Conservation (phyloP, 2,888 invertebrate genomes). For the Stictocephala bisonia region DNA sequence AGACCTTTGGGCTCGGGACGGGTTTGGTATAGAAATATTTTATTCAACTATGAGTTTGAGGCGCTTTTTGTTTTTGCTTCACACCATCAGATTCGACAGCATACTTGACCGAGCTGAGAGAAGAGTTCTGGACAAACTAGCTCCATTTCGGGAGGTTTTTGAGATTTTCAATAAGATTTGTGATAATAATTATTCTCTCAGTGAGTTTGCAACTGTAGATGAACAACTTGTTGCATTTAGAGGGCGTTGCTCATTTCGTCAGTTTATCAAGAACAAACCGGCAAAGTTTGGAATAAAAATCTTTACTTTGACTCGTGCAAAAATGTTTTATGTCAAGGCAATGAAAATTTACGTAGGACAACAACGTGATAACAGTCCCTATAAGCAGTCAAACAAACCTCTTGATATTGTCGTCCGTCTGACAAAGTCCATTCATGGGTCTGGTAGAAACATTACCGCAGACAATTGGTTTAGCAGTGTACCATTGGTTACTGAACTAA, state of each 20-base stretch:
- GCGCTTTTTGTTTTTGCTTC: slow-evolving; percentile 18
- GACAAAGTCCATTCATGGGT: neutral
- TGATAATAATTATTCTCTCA: no score
- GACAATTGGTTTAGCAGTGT: slow-evolving; percentile 18
- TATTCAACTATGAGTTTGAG: slow-evolving; percentile 12
- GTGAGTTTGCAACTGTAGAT: no score
- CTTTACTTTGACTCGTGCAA: neutral
- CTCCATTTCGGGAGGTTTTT: slow-evolving; percentile 12
- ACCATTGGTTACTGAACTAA: neutral
- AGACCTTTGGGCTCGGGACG: slow-evolving; percentile 3
- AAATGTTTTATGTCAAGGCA: slow-evolving; percentile 12
- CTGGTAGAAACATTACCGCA: neutral
- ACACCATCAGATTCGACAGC: slow-evolving; percentile 10
- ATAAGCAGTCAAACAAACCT: slow-evolving; percentile 5
- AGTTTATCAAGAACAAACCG: slow-evolving; percentile 11
- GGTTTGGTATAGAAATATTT: slow-evolving; percentile 14
- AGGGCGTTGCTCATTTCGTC: neutral
- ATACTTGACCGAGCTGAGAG: neutral
- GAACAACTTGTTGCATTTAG: no score
- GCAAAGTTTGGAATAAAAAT: neutral
- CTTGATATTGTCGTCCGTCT: neutral
- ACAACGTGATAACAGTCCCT: slow-evolving; percentile 2
- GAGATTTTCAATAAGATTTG: slow-evolving; percentile 22
- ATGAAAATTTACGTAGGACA: slow-evolving; percentile 35
- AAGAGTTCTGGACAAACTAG: slow-evolving; percentile 5